Base-by-base conservation (phyloP, 2,113 vertebrate genomes). In the Perognathus longimembris region DNA sequence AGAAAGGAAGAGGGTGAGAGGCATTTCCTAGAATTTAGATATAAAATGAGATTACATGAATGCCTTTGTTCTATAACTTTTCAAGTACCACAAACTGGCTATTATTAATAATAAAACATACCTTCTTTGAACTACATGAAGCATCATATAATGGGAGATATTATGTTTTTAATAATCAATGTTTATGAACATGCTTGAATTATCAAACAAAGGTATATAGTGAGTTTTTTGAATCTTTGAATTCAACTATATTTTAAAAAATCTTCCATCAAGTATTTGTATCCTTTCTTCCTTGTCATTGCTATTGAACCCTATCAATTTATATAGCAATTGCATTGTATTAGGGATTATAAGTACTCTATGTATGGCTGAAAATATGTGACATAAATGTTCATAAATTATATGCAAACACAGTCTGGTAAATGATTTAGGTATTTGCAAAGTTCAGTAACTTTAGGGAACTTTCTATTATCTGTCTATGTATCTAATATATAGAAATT, bases 51-150 rank as follows among this genome's bases (percentile, higher is more conserved):
- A 59, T 92, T 3, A 32, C 82, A 78, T 40, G 20, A 59, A 61
- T 57, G 75, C 40, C 18, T 78, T 66, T 24, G 6, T 85, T 63
- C 36, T 71, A 4, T 50, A 50, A 59, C 36, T 86, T 83, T 26
- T 67, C 42, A 93, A 82, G 57, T 63, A 2, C 40, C 86, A 18
- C 24, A 61, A 61, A 6, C 28, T 63, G 12, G 15, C 67, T 59
- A 30, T 78, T 71, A 57, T 7, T n/a, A 10, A 5, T 75, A 14
- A 24, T 24, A 54, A 79, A 91, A 54, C 0, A 24, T 38, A 79
- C 50, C 50, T 36, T 83, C 28, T 90, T 92, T 77, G 80, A 93
- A 89, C 67, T 40, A 10, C 6, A n/a, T 26, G 73, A 91, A 80
- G 6, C 45, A 80, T 20, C 36, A 38, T 71, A 36, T 83, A 69